These are phyloP conservation scores for Parnassius orleans DNA, from an alignment of 2,888 invertebrate genomes.

Conservation along the genomic window DNA sequence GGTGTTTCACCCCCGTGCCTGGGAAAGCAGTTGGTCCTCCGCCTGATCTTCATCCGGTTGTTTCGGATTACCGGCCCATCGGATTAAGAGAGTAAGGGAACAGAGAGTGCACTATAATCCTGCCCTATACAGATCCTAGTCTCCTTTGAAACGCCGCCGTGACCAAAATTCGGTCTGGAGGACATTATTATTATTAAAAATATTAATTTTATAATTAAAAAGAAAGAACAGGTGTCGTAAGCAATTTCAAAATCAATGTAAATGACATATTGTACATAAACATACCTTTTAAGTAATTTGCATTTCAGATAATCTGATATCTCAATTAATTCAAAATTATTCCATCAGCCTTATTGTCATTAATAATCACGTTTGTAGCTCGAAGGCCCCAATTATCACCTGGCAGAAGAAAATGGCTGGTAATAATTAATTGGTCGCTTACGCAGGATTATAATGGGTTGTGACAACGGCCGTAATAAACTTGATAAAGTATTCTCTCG, in stretches of 20 bases:
- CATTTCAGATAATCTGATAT: slow-evolving; percentile 17
- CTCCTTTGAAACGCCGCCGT: too few relatives aligned
- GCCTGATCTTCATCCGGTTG: too few relatives aligned
- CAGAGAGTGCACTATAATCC: too few relatives aligned
- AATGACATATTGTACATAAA: slow-evolving; percentile 2
- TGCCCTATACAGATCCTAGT: too few relatives aligned
- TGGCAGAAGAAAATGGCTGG: slow-evolving; percentile 17
- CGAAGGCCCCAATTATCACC: slow-evolving; percentile 23
- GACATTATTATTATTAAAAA: too few relatives aligned
- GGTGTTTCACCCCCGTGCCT: too few relatives aligned
- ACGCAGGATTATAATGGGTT: slow-evolving; percentile 8
- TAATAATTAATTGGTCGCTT: slow-evolving; percentile 18
- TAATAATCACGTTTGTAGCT: slow-evolving; percentile 5
- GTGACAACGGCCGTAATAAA: slow-evolving; percentile 18
- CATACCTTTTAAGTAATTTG: slow-evolving; percentile 2
- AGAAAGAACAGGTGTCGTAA: too few relatives aligned
- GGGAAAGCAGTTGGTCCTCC: too few relatives aligned
- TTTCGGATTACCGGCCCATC: too few relatives aligned
- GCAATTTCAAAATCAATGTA: background rate
- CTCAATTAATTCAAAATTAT: slow-evolving; percentile 22
- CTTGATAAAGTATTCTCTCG: slow-evolving; percentile 7
- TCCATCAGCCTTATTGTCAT: slow-evolving; percentile 19
- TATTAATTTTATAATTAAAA: too few relatives aligned
- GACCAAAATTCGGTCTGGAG: too few relatives aligned
- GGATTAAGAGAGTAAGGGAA: too few relatives aligned